Base-by-base conservation (phyloP, 2,797 vertebrate species). In the Lycodopsis pacificus region DNA sequence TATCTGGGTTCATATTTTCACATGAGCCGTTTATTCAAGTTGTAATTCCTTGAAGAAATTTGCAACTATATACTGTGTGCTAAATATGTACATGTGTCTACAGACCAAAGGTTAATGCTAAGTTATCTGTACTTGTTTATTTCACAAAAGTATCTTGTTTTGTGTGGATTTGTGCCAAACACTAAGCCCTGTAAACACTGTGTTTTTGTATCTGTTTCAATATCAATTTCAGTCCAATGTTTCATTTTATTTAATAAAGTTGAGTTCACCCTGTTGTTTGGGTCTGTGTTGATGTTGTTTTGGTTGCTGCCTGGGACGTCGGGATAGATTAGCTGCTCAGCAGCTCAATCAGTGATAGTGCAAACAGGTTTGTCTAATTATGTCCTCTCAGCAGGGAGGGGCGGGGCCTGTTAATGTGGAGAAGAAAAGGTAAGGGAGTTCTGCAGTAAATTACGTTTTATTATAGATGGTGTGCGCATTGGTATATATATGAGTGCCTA, bases 301-400 rank as follows among this genome's bases (percentile, higher is more conserved):
- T 46, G 11, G 30, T 51, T 34, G 14, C 34, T 48, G 46, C 46
- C 46, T 48, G 46, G 42, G 17, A 48, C 19, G 19, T 66, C 7
- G 8, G 20, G 13, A 46, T 51, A 51, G 46, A 66, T 49, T 32
- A 30, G 53, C 53, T 19, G 54, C 54, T 57, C 54, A 53, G 49
- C 65, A 54, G 65, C 49, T 67, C 65, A 19, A 67, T 54, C 49
- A 54, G 1, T 7, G n/a, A 1, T 17, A 27, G 65, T 54, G 49
- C n/a, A 38, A 40, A 53, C 65, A 66, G 1, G 48, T 51, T 49
- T 51, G 14, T 34, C 48, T 66, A 10, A 53, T 66, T 66, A 66
- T 15, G 63, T 65, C 44, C 44, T 34, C 63, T 48, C 4, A 32
- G 63, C 19, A 65, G 63, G 3, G 27, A 30, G 11, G 9, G 63